Evolutionary conservation across 2,113 vertebrate species (phyloP), one percentile per base, ranked within the genome.

Genomic region (Ascaphus truei): DNA sequence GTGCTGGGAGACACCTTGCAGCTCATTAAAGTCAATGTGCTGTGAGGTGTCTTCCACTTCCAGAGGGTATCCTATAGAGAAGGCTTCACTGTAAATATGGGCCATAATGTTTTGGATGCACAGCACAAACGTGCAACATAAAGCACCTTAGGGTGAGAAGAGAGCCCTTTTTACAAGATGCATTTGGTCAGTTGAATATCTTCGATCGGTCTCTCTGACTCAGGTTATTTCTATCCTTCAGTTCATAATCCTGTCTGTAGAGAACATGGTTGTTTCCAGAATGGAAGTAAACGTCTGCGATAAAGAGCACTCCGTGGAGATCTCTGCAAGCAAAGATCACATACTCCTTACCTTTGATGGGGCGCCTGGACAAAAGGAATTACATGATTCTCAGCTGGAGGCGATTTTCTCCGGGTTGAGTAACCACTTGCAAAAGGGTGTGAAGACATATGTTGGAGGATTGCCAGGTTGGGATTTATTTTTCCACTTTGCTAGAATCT

Each of bases 391-490:
- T 0, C 81, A 86, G 31, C 50, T 90, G 31, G 79, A 87, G 64
- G 76, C 79, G 18, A 73, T 72, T 12, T 75, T 92, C 52, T 76
- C 74, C 1, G 1, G 69, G 7, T 75, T 92, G 16, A 77, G 72
- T 71, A 58, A 47, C 4, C 78, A 81, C 52, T 75, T 92, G 20
- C 82, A 73, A 26, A 78, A 77, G 37, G 5, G 66, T 0, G 68
- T 93, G 73, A 93, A 86, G 81, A 97, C 93, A 6, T 97, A 92
- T 0, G 23, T 94, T 2, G 97, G 97, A 82, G 97, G 97, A 26
- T 77, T 99, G 7, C 96, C 97, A 87, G 95, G 96, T 96, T 62
- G 81, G 16, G 34, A 15, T 9, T 22, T 22, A 18, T 47, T 6
- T 47, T 47, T 8, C 18, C 8, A 9, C 9, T 2, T 5, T 20